phyloP scores from a whole-genome alignment of 2,113 vertebrate genomes.

The Bubo blakistoni region DNA sequence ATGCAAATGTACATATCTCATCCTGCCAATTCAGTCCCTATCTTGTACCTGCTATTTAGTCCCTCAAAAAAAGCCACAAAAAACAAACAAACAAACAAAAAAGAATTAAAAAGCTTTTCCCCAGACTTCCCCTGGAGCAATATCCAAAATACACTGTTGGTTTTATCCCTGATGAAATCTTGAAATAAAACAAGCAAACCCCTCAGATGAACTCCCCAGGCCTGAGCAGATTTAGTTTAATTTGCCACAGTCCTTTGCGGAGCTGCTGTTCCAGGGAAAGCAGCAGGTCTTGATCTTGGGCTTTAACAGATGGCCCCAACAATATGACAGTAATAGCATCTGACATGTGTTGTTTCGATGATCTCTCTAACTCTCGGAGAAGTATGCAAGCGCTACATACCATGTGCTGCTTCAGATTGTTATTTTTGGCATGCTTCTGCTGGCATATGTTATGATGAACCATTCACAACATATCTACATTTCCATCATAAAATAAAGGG shows the following conservation, averaged over 20 bases:
- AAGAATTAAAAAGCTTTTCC: not conserved
- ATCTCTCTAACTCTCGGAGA: conserved; percentile 73
- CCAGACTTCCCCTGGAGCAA: not conserved
- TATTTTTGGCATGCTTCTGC: conserved; percentile 78
- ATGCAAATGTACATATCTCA: not conserved
- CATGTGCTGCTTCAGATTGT: conserved; percentile 72
- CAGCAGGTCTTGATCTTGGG: conserved; percentile 76
- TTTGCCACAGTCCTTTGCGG: conserved; percentile 63
- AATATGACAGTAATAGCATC: conserved; percentile 76
- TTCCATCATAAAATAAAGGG: conserved; percentile 64
- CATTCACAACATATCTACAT: conserved; percentile 74
- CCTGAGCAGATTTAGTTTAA: conserved; percentile 36
- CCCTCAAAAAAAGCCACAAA: not conserved
- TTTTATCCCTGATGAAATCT: not conserved
- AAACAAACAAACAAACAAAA: not conserved
- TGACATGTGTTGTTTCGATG: conserved; percentile 80
- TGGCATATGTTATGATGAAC: conserved; percentile 76
- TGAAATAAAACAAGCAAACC: conserved; percentile 30
- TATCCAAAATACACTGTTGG: not conserved
- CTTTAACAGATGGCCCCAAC: conserved; percentile 80
- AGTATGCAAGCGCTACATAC: conserved; percentile 72
- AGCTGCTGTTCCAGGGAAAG: conserved; percentile 57
- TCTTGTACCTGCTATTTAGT: not conserved
- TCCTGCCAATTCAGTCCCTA: not conserved
- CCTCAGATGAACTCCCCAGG: not conserved